phyloP scores from a whole-genome alignment of 2,113 vertebrate genomes.

The Laticauda laticaudata region DNA sequence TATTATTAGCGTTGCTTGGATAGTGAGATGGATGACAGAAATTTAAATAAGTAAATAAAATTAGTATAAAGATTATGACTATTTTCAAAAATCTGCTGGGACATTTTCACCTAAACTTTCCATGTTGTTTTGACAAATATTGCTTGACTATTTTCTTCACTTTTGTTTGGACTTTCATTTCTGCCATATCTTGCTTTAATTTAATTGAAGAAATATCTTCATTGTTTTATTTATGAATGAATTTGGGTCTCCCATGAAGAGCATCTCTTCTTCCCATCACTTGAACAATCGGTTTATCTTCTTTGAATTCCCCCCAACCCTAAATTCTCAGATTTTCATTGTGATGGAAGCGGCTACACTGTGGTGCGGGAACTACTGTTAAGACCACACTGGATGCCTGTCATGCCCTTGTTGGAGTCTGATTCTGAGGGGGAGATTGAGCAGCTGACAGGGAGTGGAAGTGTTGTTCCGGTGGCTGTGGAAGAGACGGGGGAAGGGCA shows the following conservation, averaged over 20 bases:
- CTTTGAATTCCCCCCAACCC: not conserved
- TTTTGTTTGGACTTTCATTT: not conserved
- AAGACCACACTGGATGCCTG: not conserved
- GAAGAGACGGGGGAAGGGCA: too few species aligned
- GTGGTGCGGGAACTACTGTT: not conserved
- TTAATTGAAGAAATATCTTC: not conserved
- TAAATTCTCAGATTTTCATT: not conserved
- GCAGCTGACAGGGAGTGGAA: too few species aligned
- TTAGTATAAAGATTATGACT: conserved; percentile 5
- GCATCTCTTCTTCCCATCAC: not conserved
- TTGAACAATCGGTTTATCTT: not conserved
- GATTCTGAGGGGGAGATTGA: too few species aligned
- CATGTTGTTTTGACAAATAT: not conserved
- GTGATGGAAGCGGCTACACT: not conserved
- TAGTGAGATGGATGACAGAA: not conserved
- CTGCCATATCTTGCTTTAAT: not conserved
- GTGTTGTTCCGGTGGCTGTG: too few species aligned
- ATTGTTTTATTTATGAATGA: not conserved
- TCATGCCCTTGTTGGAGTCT: too few species aligned
- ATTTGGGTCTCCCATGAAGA: not conserved
- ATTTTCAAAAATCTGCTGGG: not conserved
- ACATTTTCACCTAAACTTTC: not conserved
- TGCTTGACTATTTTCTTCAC: not conserved
- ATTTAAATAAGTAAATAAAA: not conserved
- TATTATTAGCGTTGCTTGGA: not conserved